Conservation (phyloP, 2,113 vertebrate species). For the Irena cyanogastra region DNA sequence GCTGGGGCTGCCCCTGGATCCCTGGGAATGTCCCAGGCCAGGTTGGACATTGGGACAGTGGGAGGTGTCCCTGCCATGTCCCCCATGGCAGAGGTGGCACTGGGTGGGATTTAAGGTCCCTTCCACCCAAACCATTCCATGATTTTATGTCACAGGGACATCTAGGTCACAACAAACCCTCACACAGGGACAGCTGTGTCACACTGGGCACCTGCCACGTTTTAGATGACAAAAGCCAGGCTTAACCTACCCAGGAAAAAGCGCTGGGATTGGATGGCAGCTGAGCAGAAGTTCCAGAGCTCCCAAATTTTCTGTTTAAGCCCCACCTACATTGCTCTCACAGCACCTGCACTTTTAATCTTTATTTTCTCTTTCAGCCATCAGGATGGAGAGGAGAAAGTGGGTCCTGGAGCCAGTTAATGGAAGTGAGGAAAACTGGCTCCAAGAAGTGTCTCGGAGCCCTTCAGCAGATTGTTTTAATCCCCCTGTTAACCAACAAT, state of each 20-base stretch:
- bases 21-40: neutral
- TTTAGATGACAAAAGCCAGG: neutral
- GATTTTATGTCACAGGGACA: neutral
- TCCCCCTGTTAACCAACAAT: constrained; percentile 26
- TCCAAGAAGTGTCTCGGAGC: neutral
- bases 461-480: constrained; percentile 55
- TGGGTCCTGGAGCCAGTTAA: neutral
- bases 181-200: neutral
- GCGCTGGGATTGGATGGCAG: neutral
- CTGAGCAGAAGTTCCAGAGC: neutral
- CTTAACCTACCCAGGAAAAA: neutral
- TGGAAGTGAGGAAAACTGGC: constrained; percentile 1
- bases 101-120: neutral
- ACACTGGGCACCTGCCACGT: neutral
- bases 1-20: neutral
- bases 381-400: neutral
- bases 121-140: neutral
- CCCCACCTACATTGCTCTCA: neutral
- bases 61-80: neutral
- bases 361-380: neutral
- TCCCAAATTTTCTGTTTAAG: neutral
- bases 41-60: accelerated
- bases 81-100: accelerated
- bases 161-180: neutral
- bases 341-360: neutral